Evolutionary conservation across 2,888 invertebrate species (phyloP), one percentile per base, ranked within the genome.

Genomic region (Fragum sueziense): DNA sequence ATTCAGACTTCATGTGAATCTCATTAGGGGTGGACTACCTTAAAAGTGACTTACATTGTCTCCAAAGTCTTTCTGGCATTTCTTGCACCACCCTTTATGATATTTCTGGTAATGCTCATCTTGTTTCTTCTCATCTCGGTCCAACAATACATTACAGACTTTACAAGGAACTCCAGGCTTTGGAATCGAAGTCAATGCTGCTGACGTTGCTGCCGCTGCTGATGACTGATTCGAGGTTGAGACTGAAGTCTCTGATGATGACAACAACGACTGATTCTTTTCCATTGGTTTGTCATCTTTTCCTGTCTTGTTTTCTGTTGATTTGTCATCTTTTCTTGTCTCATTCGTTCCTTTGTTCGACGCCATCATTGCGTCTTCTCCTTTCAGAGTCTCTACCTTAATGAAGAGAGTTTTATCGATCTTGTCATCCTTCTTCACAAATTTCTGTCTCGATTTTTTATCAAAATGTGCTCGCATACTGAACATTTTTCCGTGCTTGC

Each of bases 401-500:
- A 65, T 41, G 17, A 41, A 29, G 7, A 41, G 65, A 14, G 65
- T 65, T 65, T 65, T 65, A 27, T 22, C 34, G 20, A 22, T 9
- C 1, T 33, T 37, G 1, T 25, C 41, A 25, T 22, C 17, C 2
- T n/a, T 37, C 20, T 41, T 41, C 6, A 25, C 2, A 65, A 65
- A n/a, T 7, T 65, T 37, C 11, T n/a, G 33, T 22, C 65, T n/a
- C 2, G 65, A 65, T n/a, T 33, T 65, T 25, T 41, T 65, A 33
- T 65, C 65, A 41, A 65, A 65, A 20, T 65, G 65, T n/a, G 37
- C n/a, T 27, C 65, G 34, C 65, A 65, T 65, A 34, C 37, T 41
- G 17, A 65, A n/a, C 7, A 65, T 20, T 41, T 65, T 65, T 37
- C 65, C 65, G 9, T 57, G 57, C 20, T 6, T n/a, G 20, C 33